Evolutionary conservation across 2,888 invertebrate species (phyloP).

Genomic region (Zygogramma bicolorata): DNA sequence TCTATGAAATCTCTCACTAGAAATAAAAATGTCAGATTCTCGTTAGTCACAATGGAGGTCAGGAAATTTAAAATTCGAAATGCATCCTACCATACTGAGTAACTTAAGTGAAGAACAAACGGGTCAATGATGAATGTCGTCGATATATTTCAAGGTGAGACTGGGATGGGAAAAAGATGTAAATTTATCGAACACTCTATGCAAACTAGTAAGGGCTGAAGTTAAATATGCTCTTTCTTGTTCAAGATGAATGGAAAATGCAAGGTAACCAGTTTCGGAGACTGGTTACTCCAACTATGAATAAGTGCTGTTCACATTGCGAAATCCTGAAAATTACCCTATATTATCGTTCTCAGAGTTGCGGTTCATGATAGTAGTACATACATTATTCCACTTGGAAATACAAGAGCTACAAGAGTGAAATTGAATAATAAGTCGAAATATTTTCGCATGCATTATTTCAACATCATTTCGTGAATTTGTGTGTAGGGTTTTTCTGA

Average conservation of each 20-base stretch:
- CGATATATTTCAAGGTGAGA: constrained; percentile 7
- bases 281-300: not conserved
- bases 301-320: not conserved
- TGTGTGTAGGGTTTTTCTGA: too few species aligned
- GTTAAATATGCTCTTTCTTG: not conserved
- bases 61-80: constrained; percentile 10
- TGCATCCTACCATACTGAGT: not conserved
- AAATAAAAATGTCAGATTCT: constrained; percentile 29
- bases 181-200: constrained; percentile 12
- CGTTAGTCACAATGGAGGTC: constrained; percentile 23
- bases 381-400: too few species aligned
- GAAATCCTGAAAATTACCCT: not conserved
- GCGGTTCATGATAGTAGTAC: too few species aligned
- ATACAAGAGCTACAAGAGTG: too few species aligned
- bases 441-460: too few species aligned
- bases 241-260: not conserved
- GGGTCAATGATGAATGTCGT: constrained; percentile 3
- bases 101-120: not conserved
- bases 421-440: too few species aligned
- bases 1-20: constrained; percentile 18
- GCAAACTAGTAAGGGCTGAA: not conserved
- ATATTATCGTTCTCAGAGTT: too few species aligned
- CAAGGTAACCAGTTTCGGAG: not conserved
- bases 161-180: not conserved
- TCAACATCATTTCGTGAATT: too few species aligned